Conservation (phyloP, 2,797 vertebrate genomes). For the Valencia hispanica region DNA sequence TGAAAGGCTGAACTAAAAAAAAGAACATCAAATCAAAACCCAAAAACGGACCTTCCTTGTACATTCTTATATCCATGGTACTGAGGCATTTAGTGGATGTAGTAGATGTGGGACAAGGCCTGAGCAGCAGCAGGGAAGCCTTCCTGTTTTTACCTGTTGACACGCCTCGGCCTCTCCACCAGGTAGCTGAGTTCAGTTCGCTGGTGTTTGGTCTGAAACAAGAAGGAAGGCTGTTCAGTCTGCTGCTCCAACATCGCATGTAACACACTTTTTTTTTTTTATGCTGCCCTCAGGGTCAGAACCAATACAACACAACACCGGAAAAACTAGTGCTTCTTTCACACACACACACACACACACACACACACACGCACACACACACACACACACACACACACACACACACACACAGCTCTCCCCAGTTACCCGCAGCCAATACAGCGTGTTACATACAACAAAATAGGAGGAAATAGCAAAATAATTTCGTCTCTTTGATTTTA, state of each 20-base stretch:
- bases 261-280: background rate
- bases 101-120: background rate
- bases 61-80: background rate
- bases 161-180: conserved; percentile 95
- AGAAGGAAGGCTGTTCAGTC: conserved; percentile 41
- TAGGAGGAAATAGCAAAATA: background rate
- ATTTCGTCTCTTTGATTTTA: background rate
- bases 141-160: conserved; percentile 89
- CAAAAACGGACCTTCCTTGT: too few species aligned
- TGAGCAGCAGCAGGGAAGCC: background rate
- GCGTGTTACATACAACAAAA: background rate
- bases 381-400: background rate
- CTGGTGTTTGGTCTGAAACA: conserved; percentile 92
- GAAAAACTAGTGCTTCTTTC: background rate
- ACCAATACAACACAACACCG: background rate
- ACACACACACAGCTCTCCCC: background rate
- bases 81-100: background rate
- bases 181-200: conserved; percentile 96
- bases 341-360: conserved; percentile 1
- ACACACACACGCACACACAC: background rate
- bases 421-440: background rate
- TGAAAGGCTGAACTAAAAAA: conserved; percentile 94
- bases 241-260: background rate
- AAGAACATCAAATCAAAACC: background rate
- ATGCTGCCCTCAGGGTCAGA: too few species aligned